These are phyloP conservation scores for Azemiops feae DNA, from an alignment of 2,113 vertebrate genomes.

Conservation along the genomic window DNA sequence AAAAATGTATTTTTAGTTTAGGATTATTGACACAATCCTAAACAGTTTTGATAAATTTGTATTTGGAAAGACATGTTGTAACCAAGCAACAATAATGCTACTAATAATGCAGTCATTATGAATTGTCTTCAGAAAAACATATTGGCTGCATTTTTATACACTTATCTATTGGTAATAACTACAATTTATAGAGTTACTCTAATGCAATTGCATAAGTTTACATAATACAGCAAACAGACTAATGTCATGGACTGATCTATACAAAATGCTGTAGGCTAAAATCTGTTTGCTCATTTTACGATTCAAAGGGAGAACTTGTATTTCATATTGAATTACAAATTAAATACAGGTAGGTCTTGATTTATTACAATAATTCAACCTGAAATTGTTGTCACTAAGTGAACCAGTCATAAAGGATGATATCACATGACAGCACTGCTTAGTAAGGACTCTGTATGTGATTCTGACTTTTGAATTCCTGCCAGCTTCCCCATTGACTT, in stretches of 20 bases:
- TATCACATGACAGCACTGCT: neutral
- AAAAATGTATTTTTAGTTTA: neutral
- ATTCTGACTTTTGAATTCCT: neutral
- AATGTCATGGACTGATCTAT: neutral
- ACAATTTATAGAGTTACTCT: neutral
- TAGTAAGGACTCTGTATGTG: neutral
- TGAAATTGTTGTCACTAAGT: neutral
- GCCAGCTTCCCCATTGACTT: neutral
- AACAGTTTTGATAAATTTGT: neutral
- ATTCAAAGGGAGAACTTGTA: neutral
- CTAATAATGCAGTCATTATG: neutral
- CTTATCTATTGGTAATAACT: neutral
- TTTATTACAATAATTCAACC: neutral
- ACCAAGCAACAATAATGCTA: neutral
- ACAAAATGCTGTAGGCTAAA: neutral
- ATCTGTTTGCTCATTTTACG: neutral
- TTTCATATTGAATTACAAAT: neutral
- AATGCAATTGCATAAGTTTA: neutral
- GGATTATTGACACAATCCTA: neutral
- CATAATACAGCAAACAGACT: neutral
- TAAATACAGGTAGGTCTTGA: neutral
- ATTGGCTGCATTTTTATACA: neutral
- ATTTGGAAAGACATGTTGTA: neutral
- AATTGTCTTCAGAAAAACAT: neutral
- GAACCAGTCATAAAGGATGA: neutral